Evolutionary conservation across 1,140 invertebrate species (phyloP).

Genomic region (Zaprionus tsacasi): DNA sequence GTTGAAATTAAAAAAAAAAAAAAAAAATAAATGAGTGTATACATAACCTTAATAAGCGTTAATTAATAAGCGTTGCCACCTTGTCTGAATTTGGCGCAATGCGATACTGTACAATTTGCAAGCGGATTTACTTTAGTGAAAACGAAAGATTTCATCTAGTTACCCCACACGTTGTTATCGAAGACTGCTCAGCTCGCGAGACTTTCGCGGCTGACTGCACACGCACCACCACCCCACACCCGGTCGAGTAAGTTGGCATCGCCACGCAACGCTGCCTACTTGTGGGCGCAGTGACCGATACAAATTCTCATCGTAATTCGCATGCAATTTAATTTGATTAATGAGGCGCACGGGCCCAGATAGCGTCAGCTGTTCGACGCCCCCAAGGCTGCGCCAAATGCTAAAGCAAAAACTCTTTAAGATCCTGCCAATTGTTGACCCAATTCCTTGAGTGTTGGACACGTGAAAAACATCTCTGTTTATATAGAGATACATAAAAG

Average conservation of each 20-base stretch:
- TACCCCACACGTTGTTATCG: neutral
- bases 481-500: neutral
- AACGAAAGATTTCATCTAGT: constrained; percentile 18
- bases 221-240: neutral
- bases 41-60: neutral
- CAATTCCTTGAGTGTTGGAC: constrained; percentile 18
- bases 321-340: constrained; percentile 78
- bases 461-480: neutral
- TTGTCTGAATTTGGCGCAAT: neutral
- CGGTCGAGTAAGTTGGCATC: constrained; percentile 17
- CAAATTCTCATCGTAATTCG: constrained; percentile 48
- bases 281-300: constrained; percentile 42
- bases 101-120: neutral
- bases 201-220: constrained; percentile 38
- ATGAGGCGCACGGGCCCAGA: constrained; percentile 67
- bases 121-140: neutral
- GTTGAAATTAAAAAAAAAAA: neutral
- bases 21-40: neutral
- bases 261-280: constrained; percentile 56
- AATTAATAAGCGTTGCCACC: neutral
- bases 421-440: constrained; percentile 40
- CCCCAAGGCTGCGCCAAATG: neutral
- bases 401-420: constrained; percentile 36
- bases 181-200: constrained; percentile 20
- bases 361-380: constrained; percentile 43